Conservation (phyloP, 2,113 vertebrate species). For the Muntiacus reevesi region DNA sequence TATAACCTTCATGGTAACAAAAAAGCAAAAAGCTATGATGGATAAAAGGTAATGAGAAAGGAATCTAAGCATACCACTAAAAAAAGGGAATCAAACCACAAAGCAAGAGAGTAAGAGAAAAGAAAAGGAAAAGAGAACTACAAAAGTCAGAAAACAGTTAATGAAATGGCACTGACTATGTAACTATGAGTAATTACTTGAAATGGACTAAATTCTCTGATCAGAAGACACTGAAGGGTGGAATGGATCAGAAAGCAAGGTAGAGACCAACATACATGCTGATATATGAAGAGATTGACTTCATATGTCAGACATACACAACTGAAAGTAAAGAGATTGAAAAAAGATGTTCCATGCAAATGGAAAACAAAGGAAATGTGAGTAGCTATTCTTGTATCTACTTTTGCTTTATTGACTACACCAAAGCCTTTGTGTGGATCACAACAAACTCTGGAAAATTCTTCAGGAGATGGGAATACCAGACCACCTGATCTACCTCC, state of each 20-base stretch:
- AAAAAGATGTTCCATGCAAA: not conserved
- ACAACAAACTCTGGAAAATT: not conserved
- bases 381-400: not conserved
- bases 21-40: not conserved
- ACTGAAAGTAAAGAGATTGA: not conserved
- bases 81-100: not conserved
- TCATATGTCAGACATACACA: not conserved
- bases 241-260: not conserved
- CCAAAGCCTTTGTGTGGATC: not conserved
- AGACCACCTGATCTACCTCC: not conserved
- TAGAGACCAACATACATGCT: not conserved
- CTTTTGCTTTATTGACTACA: not conserved
- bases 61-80: not conserved
- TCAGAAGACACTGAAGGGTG: not conserved
- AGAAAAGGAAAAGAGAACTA: constrained; percentile 3
- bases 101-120: not conserved
- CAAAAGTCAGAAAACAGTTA: not conserved
- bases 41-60: not conserved
- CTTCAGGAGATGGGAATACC: not conserved
- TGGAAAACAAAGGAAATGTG: not conserved
- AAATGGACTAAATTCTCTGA: not conserved
- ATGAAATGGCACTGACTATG: not conserved
- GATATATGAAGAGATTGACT: not conserved
- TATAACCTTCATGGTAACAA: not conserved
- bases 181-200: not conserved